Conservation (phyloP, 2,888 invertebrate genomes). For the Carpatolechia fugitivella region DNA sequence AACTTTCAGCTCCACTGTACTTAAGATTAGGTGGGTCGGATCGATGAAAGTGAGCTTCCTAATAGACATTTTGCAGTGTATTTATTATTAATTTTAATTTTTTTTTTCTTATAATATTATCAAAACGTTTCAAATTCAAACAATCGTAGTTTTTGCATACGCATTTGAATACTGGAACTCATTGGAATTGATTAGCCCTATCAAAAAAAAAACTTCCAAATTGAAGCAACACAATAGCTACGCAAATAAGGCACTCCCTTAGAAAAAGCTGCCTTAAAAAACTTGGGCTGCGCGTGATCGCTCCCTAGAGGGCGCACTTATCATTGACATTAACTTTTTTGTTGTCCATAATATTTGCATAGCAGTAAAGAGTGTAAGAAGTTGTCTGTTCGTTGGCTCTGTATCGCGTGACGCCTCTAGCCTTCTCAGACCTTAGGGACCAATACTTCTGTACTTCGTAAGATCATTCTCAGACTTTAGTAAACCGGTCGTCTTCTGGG, state of each 20-base stretch:
- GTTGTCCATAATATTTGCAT: conserved; percentile 80
- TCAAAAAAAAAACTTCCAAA: conserved; percentile 24
- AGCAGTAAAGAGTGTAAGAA: conserved; percentile 28
- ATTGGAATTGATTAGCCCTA: too few species aligned
- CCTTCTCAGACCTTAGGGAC: conserved; percentile 56
- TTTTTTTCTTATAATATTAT: too few species aligned
- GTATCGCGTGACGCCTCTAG: conserved; percentile 41
- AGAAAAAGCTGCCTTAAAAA: conserved; percentile 46
- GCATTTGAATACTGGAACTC: too few species aligned
- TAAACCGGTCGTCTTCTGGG: conserved; percentile 56
- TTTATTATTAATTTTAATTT: neutral
- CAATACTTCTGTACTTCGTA: conserved; percentile 66
- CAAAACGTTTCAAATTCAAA: too few species aligned
- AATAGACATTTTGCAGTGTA: conserved; percentile 2
- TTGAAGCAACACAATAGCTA: conserved; percentile 52
- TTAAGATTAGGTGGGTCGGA: conserved; percentile 51
- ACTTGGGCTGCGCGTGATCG: conserved; percentile 51
- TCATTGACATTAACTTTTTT: conserved; percentile 79
- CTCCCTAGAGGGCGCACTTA: conserved; percentile 69
- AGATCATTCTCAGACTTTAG: conserved; percentile 75
- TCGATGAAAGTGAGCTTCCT: conserved; percentile 32
- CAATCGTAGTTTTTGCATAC: too few species aligned
- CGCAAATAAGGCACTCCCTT: conserved; percentile 41
- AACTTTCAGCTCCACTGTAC: conserved; percentile 56
- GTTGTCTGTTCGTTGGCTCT: conserved; percentile 5